phyloP scores from a whole-genome alignment of 2,888 invertebrate genomes.

The Galeopsomyia nigrocyanea region DNA sequence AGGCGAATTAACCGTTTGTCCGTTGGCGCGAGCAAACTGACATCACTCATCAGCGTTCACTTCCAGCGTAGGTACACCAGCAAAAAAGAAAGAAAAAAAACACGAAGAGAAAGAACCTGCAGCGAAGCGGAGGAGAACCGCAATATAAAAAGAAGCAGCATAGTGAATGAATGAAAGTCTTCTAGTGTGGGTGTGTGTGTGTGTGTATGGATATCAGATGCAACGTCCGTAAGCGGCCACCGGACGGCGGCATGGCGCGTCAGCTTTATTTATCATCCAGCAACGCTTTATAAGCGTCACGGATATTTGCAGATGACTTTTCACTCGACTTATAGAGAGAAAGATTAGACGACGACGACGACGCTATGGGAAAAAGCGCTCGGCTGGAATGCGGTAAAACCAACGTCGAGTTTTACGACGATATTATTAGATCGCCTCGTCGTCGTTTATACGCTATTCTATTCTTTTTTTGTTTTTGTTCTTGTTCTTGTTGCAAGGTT shows the following conservation, averaged over 20 bases:
- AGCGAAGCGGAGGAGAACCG: not conserved
- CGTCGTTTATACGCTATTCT: no score
- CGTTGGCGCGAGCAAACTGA: no score
- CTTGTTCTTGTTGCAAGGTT: no score
- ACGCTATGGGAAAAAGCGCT: no score
- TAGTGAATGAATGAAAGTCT: constrained; percentile 37
- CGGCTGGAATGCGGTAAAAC: not conserved
- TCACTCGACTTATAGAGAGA: not conserved
- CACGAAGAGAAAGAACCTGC: not conserved
- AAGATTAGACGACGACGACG: not conserved
- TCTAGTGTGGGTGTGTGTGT: not conserved
- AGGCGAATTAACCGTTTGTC: no score
- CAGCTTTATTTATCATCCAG: constrained; percentile 40
- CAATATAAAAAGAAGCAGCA: not conserved
- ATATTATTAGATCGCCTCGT: no score
- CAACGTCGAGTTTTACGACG: no score
- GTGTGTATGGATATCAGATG: constrained; percentile 33
- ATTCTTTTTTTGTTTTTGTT: no score
- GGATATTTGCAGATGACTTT: constrained; percentile 12
- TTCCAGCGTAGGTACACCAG: no score
- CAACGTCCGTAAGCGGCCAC: constrained; percentile 13
- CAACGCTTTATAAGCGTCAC: constrained; percentile 19
- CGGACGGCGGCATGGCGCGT: constrained; percentile 23
- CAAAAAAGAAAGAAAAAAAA: not conserved
- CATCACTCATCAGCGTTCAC: no score